Evolutionary conservation across 2,797 vertebrate species (phyloP).

Genomic region (Astyanax mexicanus): DNA sequence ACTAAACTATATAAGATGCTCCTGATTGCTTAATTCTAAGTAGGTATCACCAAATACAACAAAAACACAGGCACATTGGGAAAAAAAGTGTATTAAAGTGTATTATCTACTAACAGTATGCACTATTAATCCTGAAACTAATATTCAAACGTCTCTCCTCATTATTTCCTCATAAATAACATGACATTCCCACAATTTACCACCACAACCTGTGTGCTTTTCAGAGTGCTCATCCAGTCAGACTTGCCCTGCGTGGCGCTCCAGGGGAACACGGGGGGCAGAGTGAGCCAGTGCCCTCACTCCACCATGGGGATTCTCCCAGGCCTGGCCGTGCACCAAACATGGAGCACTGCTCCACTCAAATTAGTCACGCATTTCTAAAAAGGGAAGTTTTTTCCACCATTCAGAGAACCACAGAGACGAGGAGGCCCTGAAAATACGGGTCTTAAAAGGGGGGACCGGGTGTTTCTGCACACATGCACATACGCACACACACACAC

Average conservation of each 20-base stretch:
- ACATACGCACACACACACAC: no score
- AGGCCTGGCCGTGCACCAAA: conserved; percentile 19
- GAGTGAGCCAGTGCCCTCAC: conserved; percentile 25
- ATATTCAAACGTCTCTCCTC: no score
- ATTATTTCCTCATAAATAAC: no score
- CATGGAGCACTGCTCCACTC: conserved; percentile 15
- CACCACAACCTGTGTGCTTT: neutral
- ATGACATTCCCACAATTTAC: no score
- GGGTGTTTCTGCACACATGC: neutral
- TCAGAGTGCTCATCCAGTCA: neutral
- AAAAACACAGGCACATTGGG: no score
- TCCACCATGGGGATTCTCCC: conserved; percentile 28
- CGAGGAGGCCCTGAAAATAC: conserved; percentile 17
- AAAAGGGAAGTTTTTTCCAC: conserved; percentile 36
- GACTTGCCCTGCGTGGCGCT: neutral
- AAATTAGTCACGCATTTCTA: conserved; percentile 42
- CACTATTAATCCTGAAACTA: no score
- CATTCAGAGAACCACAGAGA: conserved; percentile 17
- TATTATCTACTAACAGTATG: no score
- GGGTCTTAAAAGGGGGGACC: conserved; percentile 10
- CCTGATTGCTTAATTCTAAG: no score
- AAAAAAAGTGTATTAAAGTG: no score
- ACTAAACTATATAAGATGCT: no score
- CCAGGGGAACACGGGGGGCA: conserved; percentile 14
- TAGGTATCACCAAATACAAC: no score